A percentile compares a stretch with the other conserved stretches of the same genome.
Conservation (phyloP, 2,797 vertebrate species). For the Psittacula derbiana region DNA sequence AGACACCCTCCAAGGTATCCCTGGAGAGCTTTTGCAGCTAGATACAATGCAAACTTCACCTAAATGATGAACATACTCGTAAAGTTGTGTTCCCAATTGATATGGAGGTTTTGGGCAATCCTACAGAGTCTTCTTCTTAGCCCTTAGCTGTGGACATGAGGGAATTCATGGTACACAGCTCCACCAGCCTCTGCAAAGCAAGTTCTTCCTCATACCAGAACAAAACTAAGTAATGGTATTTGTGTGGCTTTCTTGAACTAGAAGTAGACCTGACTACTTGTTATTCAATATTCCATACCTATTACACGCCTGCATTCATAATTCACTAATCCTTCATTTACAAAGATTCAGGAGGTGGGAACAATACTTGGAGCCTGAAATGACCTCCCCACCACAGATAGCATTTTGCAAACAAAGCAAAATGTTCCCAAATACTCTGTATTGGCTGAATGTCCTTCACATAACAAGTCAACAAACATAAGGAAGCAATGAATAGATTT, state of each 20-base stretch:
- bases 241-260: background rate
- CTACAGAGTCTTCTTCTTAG: background rate
- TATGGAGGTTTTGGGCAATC: background rate
- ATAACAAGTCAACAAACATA: slow-evolving; percentile 31
- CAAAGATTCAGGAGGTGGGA: background rate
- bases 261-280: background rate
- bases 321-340: background rate
- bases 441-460: slow-evolving; percentile 27
- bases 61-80: fast-evolving
- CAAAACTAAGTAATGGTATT: background rate
- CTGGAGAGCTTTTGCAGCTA: background rate
- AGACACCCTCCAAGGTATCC: background rate
- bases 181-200: background rate
- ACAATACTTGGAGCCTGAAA: background rate
- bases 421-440: background rate
- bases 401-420: background rate
- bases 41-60: background rate
- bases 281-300: background rate
- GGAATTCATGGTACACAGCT: background rate
- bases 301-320: background rate
- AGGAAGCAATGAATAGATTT: slow-evolving; percentile 36
- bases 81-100: background rate
- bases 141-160: background rate
- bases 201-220: background rate
- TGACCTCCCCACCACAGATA: background rate